Evolutionary conservation across 2,888 invertebrate species (phyloP).

Genomic region (Drosophila atripex): DNA sequence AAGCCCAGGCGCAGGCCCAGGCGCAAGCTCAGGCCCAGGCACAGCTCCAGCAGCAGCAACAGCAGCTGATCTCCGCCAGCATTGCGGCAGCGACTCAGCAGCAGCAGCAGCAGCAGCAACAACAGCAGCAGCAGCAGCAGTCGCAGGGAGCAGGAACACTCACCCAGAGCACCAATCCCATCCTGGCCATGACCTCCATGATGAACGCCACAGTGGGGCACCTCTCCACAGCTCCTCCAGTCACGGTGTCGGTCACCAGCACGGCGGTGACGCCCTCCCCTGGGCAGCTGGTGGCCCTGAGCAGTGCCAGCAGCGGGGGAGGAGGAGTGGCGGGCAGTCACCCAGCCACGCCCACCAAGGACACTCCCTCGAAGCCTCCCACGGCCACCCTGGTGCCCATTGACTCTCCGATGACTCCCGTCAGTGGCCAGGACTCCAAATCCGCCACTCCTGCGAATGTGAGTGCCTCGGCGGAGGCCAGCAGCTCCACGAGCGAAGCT

Average conservation of each 20-base stretch:
- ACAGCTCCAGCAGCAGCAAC: slow-evolving; percentile 56
- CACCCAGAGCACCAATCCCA: slow-evolving; percentile 83
- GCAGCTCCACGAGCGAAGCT: slow-evolving; percentile 50
- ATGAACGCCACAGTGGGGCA: slow-evolving; percentile 76
- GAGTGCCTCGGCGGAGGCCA: slow-evolving; percentile 48
- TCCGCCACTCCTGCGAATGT: slow-evolving; percentile 21
- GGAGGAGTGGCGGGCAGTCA: slow-evolving; percentile 22
- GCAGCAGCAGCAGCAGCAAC: slow-evolving; percentile 83
- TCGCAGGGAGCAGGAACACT: slow-evolving; percentile 74
- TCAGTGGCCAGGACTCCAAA: slow-evolving; percentile 16
- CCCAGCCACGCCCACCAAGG: slow-evolving; percentile 74
- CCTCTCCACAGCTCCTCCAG: slow-evolving; percentile 37
- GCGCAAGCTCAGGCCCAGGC: slow-evolving; percentile 50
- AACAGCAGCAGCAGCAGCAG: slow-evolving; percentile 69
- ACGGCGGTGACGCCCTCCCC: slow-evolving; percentile 51
- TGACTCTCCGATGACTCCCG: slow-evolving; percentile 44
- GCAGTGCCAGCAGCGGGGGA: slow-evolving; percentile 33
- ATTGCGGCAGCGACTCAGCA: slow-evolving; percentile 60
- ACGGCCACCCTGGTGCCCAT: slow-evolving; percentile 62
- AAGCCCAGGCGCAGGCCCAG: neutral
- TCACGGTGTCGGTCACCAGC: slow-evolving; percentile 44
- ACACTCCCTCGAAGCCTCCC: slow-evolving; percentile 26
- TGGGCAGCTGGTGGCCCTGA: slow-evolving; percentile 59
- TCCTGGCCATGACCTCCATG: slow-evolving; percentile 83
- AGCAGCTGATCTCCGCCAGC: slow-evolving; percentile 56